These are phyloP conservation scores for Okamejei kenojei DNA, from an alignment of 2,797 vertebrate genomes.

Conservation along the genomic window DNA sequence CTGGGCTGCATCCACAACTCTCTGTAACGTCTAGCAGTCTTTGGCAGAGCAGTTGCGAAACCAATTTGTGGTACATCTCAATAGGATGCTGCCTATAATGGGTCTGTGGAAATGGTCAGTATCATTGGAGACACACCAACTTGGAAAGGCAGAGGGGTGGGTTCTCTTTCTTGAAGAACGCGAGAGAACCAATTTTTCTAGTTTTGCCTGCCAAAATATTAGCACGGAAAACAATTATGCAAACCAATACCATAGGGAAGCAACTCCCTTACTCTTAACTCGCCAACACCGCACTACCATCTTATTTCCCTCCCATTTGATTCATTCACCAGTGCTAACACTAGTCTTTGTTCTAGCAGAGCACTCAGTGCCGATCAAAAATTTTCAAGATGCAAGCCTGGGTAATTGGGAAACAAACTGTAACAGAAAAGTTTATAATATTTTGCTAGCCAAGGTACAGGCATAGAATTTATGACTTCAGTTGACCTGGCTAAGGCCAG, in stretches of 20 bases:
- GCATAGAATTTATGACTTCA: neutral
- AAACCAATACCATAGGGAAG: neutral
- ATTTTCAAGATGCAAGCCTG: too few species aligned
- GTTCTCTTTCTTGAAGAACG: too few species aligned
- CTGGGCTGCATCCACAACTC: too few species aligned
- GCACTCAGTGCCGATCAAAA: neutral
- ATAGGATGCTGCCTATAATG: too few species aligned
- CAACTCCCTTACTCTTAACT: neutral
- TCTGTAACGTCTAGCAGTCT: too few species aligned
- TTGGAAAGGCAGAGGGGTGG: too few species aligned
- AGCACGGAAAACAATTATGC: neutral
- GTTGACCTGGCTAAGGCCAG: neutral
- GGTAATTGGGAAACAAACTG: neutral
- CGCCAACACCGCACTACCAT: neutral
- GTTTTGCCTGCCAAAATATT: too few species aligned
- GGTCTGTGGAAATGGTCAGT: too few species aligned
- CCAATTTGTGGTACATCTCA: too few species aligned
- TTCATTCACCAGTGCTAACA: neutral
- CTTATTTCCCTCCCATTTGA: neutral
- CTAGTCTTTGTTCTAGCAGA: neutral
- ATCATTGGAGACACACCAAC: too few species aligned
- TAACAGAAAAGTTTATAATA: neutral
- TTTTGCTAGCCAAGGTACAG: neutral
- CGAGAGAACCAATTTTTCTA: too few species aligned
- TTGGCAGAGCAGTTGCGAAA: too few species aligned